phyloP scores from a whole-genome alignment of 2,797 vertebrate genomes.

The Takifugu ocellatus region DNA sequence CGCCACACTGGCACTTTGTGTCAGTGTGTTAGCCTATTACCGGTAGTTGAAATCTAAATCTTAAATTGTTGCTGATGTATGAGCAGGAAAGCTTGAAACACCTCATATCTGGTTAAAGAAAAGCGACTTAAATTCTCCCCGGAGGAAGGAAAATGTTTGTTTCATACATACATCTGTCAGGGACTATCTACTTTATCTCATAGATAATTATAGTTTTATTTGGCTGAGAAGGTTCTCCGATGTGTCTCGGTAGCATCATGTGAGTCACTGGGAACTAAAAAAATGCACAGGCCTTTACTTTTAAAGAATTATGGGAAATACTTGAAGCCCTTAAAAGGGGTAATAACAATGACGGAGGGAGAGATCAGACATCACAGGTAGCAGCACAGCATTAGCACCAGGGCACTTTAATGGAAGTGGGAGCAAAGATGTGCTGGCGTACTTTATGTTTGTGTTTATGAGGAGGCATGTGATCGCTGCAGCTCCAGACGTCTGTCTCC shows the following conservation, averaged over 20 bases:
- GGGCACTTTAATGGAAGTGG: background rate
- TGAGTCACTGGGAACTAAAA: constrained; percentile 11
- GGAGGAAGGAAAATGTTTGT: background rate
- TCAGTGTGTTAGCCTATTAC: too few species aligned
- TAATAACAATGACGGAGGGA: constrained; percentile 18
- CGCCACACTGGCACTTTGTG: too few species aligned
- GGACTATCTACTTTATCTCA: constrained; percentile 5
- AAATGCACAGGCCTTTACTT: constrained; percentile 27
- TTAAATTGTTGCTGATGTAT: too few species aligned
- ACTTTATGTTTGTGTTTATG: constrained; percentile 23
- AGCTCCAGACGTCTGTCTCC: constrained; percentile 11
- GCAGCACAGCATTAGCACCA: constrained; percentile 21
- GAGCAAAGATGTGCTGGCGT: background rate
- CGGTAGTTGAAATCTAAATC: too few species aligned
- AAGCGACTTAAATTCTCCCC: background rate
- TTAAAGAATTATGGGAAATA: constrained; percentile 17
- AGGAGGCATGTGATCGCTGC: constrained; percentile 21
- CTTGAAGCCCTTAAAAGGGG: constrained; percentile 15
- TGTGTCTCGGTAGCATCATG: constrained; percentile 13
- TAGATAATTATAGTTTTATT: constrained; percentile 26
- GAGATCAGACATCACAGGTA: constrained; percentile 24
- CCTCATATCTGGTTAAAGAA: too few species aligned
- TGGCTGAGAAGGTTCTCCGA: constrained; percentile 5
- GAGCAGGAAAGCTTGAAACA: too few species aligned
- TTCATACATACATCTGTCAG: constrained; percentile 20